Base-by-base conservation (phyloP, 2,888 invertebrate genomes). In the Gymnocheta viridis region DNA sequence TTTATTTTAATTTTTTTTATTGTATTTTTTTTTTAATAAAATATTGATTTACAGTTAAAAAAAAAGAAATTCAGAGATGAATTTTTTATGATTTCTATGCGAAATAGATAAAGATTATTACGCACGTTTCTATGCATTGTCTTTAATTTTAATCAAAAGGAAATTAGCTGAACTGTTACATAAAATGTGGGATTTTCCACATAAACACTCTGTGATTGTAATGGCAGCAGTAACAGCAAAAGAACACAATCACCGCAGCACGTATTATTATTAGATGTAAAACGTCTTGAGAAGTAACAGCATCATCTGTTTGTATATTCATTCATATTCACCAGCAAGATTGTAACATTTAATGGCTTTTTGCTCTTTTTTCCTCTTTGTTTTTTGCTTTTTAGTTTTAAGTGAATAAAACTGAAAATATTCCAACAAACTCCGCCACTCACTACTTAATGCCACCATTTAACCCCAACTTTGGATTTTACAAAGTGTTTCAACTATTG, bases 241-340 rank as follows among this genome's bases (percentile, higher is more conserved):
- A 38, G n/a, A n/a, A n/a, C n/a, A 12, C 14, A 35, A 10, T 6
- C 24, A 27, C 54, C 64, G 27, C 35, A 82, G 17, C 82, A 74
- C 44, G 62, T 79, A 70, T 58, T 83, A 79, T 78, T 82, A 83
- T 80, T 72, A 76, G 70, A 83, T 82, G 74, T 80, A 74, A 79
- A 82, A 66, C 74, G 80, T 62, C 29, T 79, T 29, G 44, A 64
- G 24, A 70, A 58, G 79, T 49, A 80, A 32, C 62, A 58, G 80
- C 74, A 76, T 80, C 83, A 83, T 80, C 70, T 80, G 76, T 49
- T 74, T 67, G 58, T 66, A 38, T 9, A 12, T 58, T 58, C 32
- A 35, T 38, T 35, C 27, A 17, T 41, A n/a, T 62, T 12, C 54
- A 29, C 9, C 66, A 77, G 38, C 38, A 51, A 49, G 29, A 29